Evolutionary conservation across 2,113 vertebrate genomes (phyloP).

Genomic region (Ceuthmochares aereus): DNA sequence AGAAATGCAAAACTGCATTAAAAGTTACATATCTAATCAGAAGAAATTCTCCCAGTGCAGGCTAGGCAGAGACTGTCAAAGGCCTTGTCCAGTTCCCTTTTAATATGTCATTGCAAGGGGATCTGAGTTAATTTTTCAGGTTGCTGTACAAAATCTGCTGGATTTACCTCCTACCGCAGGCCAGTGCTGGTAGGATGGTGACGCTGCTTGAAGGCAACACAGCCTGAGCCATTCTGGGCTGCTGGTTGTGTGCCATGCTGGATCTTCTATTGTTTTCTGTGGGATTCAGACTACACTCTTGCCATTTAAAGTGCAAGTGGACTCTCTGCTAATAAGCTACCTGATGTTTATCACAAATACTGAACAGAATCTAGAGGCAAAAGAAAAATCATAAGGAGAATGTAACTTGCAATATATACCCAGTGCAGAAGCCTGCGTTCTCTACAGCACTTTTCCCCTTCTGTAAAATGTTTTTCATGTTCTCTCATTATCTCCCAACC

Average conservation of each 20-base stretch:
- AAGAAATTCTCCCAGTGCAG: background rate
- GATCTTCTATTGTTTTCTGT: background rate
- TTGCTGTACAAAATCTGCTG: background rate
- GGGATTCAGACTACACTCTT: background rate
- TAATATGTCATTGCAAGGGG: background rate
- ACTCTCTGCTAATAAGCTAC: background rate
- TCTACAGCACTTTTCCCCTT: background rate
- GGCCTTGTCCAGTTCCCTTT: background rate
- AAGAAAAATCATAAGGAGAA: background rate
- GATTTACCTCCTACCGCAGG: background rate
- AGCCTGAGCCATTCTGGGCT: background rate
- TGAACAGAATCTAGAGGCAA: background rate
- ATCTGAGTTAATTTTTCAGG: background rate
- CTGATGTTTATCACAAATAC: background rate
- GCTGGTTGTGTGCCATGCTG: background rate
- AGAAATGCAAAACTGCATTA: slow-evolving; percentile 38
- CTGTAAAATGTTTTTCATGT: background rate
- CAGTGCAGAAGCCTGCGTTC: background rate
- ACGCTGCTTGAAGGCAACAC: background rate
- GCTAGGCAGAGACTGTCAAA: background rate
- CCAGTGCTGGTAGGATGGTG: background rate
- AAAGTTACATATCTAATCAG: slow-evolving; percentile 45
- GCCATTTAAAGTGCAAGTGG: background rate
- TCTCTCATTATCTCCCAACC: background rate
- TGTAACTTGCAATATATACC: background rate